These are phyloP conservation scores for Drosophila azteca DNA, from an alignment of 1,140 invertebrate species.

Conservation along the genomic window DNA sequence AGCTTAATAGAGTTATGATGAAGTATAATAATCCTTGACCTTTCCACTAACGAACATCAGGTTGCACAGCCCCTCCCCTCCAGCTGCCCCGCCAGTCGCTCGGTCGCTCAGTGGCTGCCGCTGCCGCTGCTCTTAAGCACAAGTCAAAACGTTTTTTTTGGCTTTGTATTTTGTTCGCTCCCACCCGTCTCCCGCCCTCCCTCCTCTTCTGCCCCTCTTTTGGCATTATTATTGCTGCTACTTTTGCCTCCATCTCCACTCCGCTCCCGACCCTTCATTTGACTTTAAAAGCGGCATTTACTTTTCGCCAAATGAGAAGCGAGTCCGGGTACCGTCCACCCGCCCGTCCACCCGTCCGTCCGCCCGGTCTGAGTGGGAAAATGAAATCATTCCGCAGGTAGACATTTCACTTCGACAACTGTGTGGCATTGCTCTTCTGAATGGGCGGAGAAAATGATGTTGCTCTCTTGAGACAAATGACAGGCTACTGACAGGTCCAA, in stretches of 20 bases:
- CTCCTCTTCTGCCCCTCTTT: slow-evolving; percentile 23
- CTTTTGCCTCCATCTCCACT: background rate
- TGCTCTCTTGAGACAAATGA: background rate
- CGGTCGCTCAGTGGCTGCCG: slow-evolving; percentile 1
- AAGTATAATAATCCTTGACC: slow-evolving; percentile 81
- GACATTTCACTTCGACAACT: background rate
- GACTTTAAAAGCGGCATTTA: slow-evolving; percentile 57
- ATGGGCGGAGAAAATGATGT: slow-evolving; percentile 1
- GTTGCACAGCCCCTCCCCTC: slow-evolving; percentile 14
- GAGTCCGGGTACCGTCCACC: background rate
- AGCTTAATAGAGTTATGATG: slow-evolving; percentile 77
- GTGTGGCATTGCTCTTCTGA: slow-evolving; percentile 5
- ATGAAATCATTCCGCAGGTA: slow-evolving; percentile 30
- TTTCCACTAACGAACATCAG: slow-evolving; percentile 69
- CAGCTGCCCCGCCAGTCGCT: too few relatives aligned
- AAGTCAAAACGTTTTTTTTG: slow-evolving; percentile 61
- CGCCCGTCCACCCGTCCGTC: background rate
- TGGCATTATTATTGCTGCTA: slow-evolving; percentile 10
- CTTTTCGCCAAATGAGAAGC: slow-evolving; percentile 38
- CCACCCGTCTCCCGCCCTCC: too few relatives aligned
- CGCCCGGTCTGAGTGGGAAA: too few relatives aligned
- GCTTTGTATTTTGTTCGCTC: slow-evolving; percentile 18
- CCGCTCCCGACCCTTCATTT: slow-evolving; percentile 46
- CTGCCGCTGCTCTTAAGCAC: slow-evolving; percentile 50
- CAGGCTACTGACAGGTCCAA: too few relatives aligned